These are phyloP conservation scores for Paracyclopina nana DNA, from an alignment of 1,140 invertebrate species.

Conservation along the genomic window DNA sequence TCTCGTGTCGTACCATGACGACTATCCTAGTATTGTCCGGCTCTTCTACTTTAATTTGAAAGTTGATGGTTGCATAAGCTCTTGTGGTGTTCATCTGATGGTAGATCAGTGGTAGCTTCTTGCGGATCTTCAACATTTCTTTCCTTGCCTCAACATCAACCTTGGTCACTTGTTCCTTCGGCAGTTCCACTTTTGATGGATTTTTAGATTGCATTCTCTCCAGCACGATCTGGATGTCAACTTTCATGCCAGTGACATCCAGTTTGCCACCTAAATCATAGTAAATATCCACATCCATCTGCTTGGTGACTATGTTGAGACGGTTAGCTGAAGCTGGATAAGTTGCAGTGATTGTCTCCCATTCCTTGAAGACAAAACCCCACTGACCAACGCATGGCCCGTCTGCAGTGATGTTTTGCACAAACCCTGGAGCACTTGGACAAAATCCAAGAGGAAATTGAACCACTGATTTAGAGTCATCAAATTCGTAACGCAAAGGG, in stretches of 20 bases:
- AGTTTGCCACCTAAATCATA: background rate
- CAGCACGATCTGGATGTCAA: conserved; percentile 1
- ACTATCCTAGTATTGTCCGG: background rate
- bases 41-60: conserved; percentile 11
- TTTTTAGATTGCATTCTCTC: background rate
- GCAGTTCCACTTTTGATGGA: background rate
- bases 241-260: background rate
- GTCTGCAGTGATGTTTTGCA: background rate
- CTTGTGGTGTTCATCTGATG: conserved; percentile 4
- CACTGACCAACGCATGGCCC: background rate
- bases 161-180: background rate
- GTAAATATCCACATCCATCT: conserved; percentile 12
- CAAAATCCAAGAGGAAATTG: conserved; percentile 16
- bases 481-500: background rate
- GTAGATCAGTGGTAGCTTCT: conserved; percentile 12
- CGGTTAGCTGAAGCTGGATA: conserved; percentile 8
- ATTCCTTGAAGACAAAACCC: conserved; percentile 11
- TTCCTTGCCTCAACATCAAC: background rate
- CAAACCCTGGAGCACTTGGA: background rate
- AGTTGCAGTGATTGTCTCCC: conserved; percentile 8
- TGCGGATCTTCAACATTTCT: background rate
- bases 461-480: conserved; percentile 6
- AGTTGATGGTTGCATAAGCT: conserved; percentile 9
- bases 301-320: conserved; percentile 7
- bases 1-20: background rate